Base-by-base conservation (phyloP, 2,113 vertebrate genomes). In the Phrynocephalus versicolor region DNA sequence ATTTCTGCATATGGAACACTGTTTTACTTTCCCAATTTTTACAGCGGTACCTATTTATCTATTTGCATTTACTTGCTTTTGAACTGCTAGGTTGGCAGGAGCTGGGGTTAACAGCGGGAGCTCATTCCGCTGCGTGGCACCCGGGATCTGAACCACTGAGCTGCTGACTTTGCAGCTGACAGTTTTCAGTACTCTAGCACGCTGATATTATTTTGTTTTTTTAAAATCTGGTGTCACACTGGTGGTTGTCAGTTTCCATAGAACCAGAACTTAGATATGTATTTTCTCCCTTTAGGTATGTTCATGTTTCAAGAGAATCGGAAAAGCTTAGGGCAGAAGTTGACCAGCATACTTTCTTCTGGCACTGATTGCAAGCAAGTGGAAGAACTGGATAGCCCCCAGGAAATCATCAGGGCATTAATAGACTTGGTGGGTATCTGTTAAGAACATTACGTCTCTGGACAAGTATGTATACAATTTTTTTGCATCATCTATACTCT, bases 391-490 rank as follows among this genome's bases (percentile, higher is more conserved):
- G 93, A 96, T 21, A 94, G 93, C 15, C 93, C 96, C n/a, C 93
- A 94, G 0, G 97, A 97, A 74, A 95, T 96, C 79, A 94, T 98
- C n/a, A 92, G 94, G 84, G 87, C 94, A 87, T 89, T 99, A 67
- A 93, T 97, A 74, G 98, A 99, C 83, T 87, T 98, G 97, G 98
- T 98, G 33, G 90, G 98, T 97, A 62, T 89, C 30, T 62, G 84
- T n/a, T 67, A 51, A 67, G 51, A 27, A 35, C 57, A 37, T 1
- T 2, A 0, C 0, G 39, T 37, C 6, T 27, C 14, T 35, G 25
- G 16, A n/a, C 21, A 51, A 75, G 55, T 39, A 33, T 21, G 0
- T 5, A 81, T 30, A 72, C 58, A 51, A 51, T 51, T 51, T 62
- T 58, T 27, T 35, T 0, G 9, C 10, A n/a, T 0, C 0, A 67